phyloP scores from a whole-genome alignment of 2,888 invertebrate species.

The Leptopilina syphax region DNA sequence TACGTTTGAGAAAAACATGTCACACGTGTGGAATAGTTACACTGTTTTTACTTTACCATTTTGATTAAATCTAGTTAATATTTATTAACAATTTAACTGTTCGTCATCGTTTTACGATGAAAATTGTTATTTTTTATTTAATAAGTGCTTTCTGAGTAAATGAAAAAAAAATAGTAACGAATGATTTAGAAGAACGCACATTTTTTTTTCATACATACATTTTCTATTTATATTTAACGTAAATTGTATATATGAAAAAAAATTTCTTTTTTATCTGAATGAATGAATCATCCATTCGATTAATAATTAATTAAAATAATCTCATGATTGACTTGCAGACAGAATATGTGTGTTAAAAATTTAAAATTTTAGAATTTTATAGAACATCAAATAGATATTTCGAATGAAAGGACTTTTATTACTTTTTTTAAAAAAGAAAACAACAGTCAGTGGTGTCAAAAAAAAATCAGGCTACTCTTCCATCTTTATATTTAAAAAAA shows the following conservation, averaged over 20 bases:
- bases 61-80: constrained; percentile 14
- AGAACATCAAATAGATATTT: not conserved
- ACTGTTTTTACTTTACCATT: constrained; percentile 13
- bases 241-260: not conserved
- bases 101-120: constrained; percentile 14
- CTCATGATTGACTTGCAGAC: constrained; percentile 7
- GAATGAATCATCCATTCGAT: not conserved
- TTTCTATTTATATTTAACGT: no score
- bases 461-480: constrained; percentile 30
- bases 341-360: not conserved
- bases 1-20: constrained; percentile 45
- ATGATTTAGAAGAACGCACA: not conserved
- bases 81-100: constrained; percentile 22
- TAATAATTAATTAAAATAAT: not conserved
- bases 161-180: not conserved
- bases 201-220: not conserved
- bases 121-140: constrained; percentile 14
- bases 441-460: constrained; percentile 6
- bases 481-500: not conserved
- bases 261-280: not conserved
- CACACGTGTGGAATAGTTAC: constrained; percentile 55
- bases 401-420: not conserved
- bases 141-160: constrained; percentile 25
- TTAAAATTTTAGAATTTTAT: not conserved
- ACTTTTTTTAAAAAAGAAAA: not conserved